phyloP scores from a whole-genome alignment of 2,888 invertebrate species.

The Strigamia maritima region DNA sequence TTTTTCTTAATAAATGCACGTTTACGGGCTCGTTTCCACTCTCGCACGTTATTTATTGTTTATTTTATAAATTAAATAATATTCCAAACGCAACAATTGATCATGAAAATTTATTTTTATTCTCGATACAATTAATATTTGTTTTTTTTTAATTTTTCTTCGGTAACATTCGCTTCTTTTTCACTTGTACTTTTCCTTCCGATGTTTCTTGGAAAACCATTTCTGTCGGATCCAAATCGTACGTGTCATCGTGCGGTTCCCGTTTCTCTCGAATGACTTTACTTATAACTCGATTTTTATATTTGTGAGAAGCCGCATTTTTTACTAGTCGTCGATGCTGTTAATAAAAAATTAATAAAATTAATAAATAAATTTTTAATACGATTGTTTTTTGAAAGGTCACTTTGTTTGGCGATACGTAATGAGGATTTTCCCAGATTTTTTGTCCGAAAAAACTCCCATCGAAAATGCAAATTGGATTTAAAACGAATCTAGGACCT shows the following conservation, averaged over 20 bases:
- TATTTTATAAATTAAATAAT: background rate
- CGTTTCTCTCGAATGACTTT: conserved; percentile 71
- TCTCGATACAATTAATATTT: too few species aligned
- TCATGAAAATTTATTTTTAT: too few species aligned
- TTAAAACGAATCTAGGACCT: conserved; percentile 63
- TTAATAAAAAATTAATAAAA: conserved; percentile 39
- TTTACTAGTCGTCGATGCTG: conserved; percentile 68
- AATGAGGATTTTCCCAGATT: conserved; percentile 89
- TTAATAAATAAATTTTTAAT: conserved; percentile 25
- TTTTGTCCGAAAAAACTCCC: conserved; percentile 90
- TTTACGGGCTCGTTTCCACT: background rate
- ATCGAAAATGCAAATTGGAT: conserved; percentile 86
- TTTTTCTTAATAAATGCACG: background rate
- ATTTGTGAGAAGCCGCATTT: conserved; percentile 68
- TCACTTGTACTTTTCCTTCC: conserved; percentile 35
- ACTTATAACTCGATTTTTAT: conserved; percentile 73
- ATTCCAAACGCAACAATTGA: background rate
- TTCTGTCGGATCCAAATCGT: conserved; percentile 59
- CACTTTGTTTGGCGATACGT: conserved; percentile 81
- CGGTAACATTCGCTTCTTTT: too few species aligned
- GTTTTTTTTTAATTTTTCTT: background rate
- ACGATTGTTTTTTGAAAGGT: conserved; percentile 40
- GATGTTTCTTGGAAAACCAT: conserved; percentile 50
- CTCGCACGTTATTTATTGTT: background rate
- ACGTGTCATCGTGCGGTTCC: conserved; percentile 68